phyloP scores from a whole-genome alignment of 2,113 vertebrate genomes.

The Dicrurus megarhynchus region DNA sequence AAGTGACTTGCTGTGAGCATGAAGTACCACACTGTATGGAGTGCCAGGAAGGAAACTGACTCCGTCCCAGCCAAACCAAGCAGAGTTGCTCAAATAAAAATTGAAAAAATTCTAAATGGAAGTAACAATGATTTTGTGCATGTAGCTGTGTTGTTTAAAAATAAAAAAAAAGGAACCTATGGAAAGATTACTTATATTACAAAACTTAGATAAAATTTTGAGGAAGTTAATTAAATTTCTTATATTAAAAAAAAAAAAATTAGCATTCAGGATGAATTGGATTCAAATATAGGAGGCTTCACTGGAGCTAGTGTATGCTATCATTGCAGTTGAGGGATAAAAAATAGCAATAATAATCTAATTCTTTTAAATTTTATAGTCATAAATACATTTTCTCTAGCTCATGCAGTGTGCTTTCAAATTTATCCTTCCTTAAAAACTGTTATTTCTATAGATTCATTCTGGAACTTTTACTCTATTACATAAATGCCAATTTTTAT shows the following conservation, averaged over 20 bases:
- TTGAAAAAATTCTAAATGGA: not conserved
- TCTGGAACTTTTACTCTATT: not conserved
- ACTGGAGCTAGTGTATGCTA: not conserved
- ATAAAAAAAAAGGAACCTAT: not conserved
- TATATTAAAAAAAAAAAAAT: not conserved
- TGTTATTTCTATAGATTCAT: not conserved
- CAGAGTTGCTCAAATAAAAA: not conserved
- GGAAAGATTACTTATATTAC: not conserved
- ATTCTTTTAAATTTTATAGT: not conserved
- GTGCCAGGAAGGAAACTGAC: not conserved
- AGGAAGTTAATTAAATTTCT: not conserved
- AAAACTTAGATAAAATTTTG: not conserved
- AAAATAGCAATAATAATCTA: not conserved
- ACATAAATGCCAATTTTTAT: not conserved
- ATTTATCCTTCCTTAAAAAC: not conserved
- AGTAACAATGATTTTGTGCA: not conserved
- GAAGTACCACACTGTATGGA: accelerated
- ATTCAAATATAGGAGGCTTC: not conserved
- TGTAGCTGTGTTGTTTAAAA: not conserved
- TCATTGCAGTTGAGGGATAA: not conserved
- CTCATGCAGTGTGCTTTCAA: not conserved
- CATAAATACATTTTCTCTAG: not conserved
- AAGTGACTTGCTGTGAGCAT: not conserved
- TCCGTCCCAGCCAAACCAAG: not conserved
- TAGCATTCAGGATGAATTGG: not conserved